These are phyloP conservation scores for Anthopleura xanthogrammica DNA, from an alignment of 92 coral and sea anemone genomes.

Conservation along the genomic window DNA sequence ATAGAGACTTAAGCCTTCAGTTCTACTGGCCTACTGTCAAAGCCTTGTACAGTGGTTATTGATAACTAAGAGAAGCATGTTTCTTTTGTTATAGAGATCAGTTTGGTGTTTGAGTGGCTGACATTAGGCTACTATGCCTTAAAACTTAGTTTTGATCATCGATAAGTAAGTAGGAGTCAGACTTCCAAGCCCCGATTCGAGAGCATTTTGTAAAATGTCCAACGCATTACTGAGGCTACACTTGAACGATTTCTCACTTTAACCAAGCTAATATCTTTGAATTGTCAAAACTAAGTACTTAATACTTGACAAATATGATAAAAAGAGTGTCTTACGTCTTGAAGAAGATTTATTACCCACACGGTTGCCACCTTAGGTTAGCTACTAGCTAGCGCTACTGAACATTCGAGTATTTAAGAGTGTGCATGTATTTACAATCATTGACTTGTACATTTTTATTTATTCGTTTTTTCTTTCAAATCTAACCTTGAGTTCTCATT, in stretches of 20 bases:
- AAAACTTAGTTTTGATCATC: background rate
- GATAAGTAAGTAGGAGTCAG: background rate
- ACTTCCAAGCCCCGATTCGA: background rate
- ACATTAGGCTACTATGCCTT: slow-evolving; percentile 7
- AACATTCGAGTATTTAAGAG: background rate
- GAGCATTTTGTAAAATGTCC: slow-evolving; percentile 12
- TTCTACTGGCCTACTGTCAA: background rate
- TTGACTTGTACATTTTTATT: background rate
- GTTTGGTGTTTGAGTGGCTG: background rate
- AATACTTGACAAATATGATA: slow-evolving; percentile 25
- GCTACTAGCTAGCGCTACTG: background rate
- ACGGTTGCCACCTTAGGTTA: slow-evolving; percentile 2
- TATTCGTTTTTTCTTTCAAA: background rate
- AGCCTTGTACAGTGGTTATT: background rate
- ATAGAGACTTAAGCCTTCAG: background rate
- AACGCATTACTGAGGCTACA: background rate
- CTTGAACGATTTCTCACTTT: slow-evolving; percentile 24
- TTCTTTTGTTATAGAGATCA: slow-evolving; percentile 4
- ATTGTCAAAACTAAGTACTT: slow-evolving; percentile 25
- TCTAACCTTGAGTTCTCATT: no score
- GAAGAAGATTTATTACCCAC: slow-evolving; percentile 12
- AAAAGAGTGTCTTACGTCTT: background rate
- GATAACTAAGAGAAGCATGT: background rate
- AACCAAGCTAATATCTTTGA: background rate
- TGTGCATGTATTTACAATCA: background rate